Base-by-base conservation (phyloP, 2,113 vertebrate species). In the Pygoscelis adeliae region DNA sequence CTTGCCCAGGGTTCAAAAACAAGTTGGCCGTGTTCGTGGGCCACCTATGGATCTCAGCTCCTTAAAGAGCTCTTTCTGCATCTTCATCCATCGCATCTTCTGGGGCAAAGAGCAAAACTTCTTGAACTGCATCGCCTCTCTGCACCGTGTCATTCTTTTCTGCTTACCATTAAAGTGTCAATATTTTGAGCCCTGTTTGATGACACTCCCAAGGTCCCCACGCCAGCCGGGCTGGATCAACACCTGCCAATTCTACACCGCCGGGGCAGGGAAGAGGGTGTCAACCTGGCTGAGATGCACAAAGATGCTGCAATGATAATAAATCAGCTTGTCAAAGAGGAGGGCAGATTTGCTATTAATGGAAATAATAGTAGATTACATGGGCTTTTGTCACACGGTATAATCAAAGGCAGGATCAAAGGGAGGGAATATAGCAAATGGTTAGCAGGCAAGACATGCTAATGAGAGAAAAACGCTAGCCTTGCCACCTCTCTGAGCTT, bases 281-380 rank as follows among this genome's bases (percentile, higher is more conserved):
- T 84, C 95, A 94, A 86, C 95, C 96, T 88, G 93, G 97, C 77
- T 92, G 71, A 90, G 71, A 85, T 83, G 81, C 92, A 96, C 96
- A 97, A 98, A 98, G 92, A 78, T 90, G 11, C 71, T 8, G 52
- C 90, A 79, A 95, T 94, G 97, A 92, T 97, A 94, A 97, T 80
- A 98, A 98, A 98, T 98, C 97, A 96, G 97, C 97, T 98, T 98
- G 98, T 98, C 98, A 98, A 87, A 96, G 96, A 86, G 94, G 95
- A 98, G 93, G 97, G 96, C 98, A 97, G 98, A 95, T 96, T 96
- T 59, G 96, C 97, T 97, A 97, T 98, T 98, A 98, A 98, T 97
- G 97, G 98, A 98, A 98, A 98, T 98, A 98, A 98, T 98, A 96
- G 97, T 95, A 98, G 97, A 98, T 98, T 97, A 97, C 97, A 97